Base-by-base conservation (phyloP, 2,888 invertebrate species). In the Scaptomyza polygonia region DNA sequence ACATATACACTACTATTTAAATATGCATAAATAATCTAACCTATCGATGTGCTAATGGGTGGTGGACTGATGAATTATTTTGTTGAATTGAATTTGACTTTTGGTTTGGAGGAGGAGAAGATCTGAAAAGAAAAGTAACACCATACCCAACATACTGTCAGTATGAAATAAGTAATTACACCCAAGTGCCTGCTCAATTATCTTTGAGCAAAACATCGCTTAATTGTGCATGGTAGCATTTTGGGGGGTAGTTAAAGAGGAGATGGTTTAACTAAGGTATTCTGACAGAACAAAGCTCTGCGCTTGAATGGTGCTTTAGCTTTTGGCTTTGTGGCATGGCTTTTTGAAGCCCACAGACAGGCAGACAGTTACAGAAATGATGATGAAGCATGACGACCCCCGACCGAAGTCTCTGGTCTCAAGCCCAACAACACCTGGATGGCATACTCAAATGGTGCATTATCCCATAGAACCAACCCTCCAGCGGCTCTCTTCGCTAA, bases 111-210 rank as follows among this genome's bases (percentile, higher is more conserved):
- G 39, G 29, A 36, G 42, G 25, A 14, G 34, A 39, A 44, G 21
- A 45, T 21, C 21, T 0, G 27, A 56, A 44, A 30, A n/a, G n/a
- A n/a, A n/a, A 72, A 67, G 64, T 25, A 5, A 40, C 9, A 18
- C 12, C 7, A 21, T 27, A 25, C 11, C 0, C 34, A 36, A 16
- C 48, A 43, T 36, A 39, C 57, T 80, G 86, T 80, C 86, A 80
- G 75, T 72, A 67, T 67, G 72, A 88, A 89, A 72, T 90, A 89
- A 90, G 85, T 89, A 89, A 90, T 90, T 90, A 90, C 70, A 84
- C 89, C 89, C 90, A 83, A 89, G 90, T 89, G 89, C 78, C 88
- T 88, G 90, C 88, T 90, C 88, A 89, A 90, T 90, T 90, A 89
- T 90, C 90, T 79, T 87, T 80, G 71, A 82, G 74, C 74, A 75